Conservation (phyloP, 2,797 vertebrate species). For the Macroramphosus scolopax region DNA sequence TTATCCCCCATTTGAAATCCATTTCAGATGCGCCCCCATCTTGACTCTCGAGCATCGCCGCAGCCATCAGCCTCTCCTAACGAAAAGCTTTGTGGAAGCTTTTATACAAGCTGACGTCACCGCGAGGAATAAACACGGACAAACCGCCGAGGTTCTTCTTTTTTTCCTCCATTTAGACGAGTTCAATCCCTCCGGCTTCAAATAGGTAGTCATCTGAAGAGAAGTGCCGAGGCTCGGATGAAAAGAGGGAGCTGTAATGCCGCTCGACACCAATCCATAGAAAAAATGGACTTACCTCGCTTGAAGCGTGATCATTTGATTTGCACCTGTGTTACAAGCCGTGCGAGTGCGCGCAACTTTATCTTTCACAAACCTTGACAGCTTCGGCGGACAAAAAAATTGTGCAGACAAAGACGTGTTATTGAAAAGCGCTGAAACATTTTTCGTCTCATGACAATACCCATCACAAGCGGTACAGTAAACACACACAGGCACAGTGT, state of each 20-base stretch:
- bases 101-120: constrained; percentile 61
- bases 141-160: constrained; percentile 28
- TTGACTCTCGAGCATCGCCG: constrained; percentile 40
- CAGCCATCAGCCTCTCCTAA: constrained; percentile 48
- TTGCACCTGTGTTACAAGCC: constrained; percentile 33
- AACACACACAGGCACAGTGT: constrained; percentile 29
- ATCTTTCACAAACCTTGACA: constrained; percentile 39
- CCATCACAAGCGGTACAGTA: constrained; percentile 43
- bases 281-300: constrained; percentile 23
- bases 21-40: constrained; percentile 58
- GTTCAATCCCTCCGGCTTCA: constrained; percentile 13
- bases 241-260: constrained; percentile 10
- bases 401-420: constrained; percentile 43
- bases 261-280: constrained; percentile 17
- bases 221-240: constrained; percentile 20
- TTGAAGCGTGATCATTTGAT: constrained; percentile 44
- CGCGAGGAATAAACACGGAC: constrained; percentile 27
- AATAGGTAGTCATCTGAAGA: constrained; percentile 13
- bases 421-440: constrained; percentile 50
- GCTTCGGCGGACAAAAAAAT: constrained; percentile 18
- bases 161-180: constrained; percentile 19
- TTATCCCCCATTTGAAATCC: constrained; percentile 60
- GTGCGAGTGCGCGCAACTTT: constrained; percentile 12
- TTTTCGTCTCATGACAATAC: constrained; percentile 57
- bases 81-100: constrained; percentile 45